Base-by-base conservation (phyloP, 2,113 vertebrate genomes). In the Chlorodrepanis virens region DNA sequence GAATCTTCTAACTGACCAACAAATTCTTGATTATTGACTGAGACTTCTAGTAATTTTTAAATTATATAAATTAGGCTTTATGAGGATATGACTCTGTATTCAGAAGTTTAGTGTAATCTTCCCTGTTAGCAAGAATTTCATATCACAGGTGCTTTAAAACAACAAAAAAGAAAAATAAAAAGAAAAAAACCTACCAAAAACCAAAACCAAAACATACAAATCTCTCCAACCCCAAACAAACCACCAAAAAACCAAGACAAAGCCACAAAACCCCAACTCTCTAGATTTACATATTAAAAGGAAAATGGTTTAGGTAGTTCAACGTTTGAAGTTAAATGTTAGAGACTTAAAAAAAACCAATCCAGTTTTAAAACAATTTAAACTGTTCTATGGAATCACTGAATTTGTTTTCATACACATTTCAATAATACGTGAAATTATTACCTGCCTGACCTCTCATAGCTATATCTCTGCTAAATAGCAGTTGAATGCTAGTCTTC, bases 11-110 rank as follows among this genome's bases (percentile, higher is more conserved):
- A 94, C 54, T 83, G 35, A 49, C 35, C 56, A 37, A 35, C 24
- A 90, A 96, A 93, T 94, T 94, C n/a, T 24, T 14, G 79, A 96
- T 92, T 96, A 79, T 77, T 90, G 65, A 76, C 44, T 96, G 56
- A 85, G 28, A 84, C 40, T 70, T 70, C 71, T n/a, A 85, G 25
- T 68, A 44, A 92, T 87, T 70, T 74, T 50, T 28, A 89, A 67
- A 67, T 86, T 5, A 28, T 35, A 60, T 35, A 53, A 67, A 68
- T 37, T 29, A 59, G 52, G 3, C 31, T 39, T 87, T 29, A 24
- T 50, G 83, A 67, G 12, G 6, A 39, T 74, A 29, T 4, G 25
- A 56, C 6, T 27, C 14, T 56, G 15, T 64, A 27, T 65, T 74
- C 61, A 14, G 40, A 85, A 69, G 7, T 42, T 68, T 50, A 54